Base-by-base conservation (phyloP, 1,140 invertebrate species). In the Pemphigus obesinymphae region DNA sequence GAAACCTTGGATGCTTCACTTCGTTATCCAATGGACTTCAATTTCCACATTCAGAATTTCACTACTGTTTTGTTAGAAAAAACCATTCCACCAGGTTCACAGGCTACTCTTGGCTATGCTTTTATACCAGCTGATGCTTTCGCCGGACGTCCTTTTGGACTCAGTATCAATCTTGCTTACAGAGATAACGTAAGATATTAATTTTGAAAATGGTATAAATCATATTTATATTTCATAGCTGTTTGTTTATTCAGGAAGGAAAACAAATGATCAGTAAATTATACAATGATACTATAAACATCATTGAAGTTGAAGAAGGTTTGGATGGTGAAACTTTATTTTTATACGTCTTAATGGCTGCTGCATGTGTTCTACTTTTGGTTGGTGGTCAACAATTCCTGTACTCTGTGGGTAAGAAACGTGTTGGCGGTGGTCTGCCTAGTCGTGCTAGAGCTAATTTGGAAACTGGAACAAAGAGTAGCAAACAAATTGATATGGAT, bases 251-350 rank as follows among this genome's bases (percentile, higher is more conserved):
- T 31, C 85, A 94, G 92, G 91, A 91, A 85, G 92, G 92, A 81
- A 82, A 78, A 45, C 82, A 89, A 68, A 96, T 90, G 87, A 90
- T 92, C 85, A 96, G 97, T 88, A 94, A 97, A 83, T 96, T 99
- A 0, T 99, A 96, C 90, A 99, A 99, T 88, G 96, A 99, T 88
- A 99, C 98, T n/a, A 91, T 99, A 8, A 95, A 95, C 87, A 95
- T 99, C 84, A 91, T 97, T 45, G 98, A 99, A 89, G 89, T 98
- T 61, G 97, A 98, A 84, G 97, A 98, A 88, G 97, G 97, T 83
- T 89, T 99, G 20, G 97, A 99, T 88, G 96, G 96, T 55, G 98
- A 99, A 91, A 99, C 97, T 37, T 95, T 99, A 89, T 99, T 99
- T 91, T 88, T 99, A 68, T 99, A 99, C 85, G 90, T 99, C 55